Conservation (phyloP, 2,113 vertebrate genomes). For the Ia io region DNA sequence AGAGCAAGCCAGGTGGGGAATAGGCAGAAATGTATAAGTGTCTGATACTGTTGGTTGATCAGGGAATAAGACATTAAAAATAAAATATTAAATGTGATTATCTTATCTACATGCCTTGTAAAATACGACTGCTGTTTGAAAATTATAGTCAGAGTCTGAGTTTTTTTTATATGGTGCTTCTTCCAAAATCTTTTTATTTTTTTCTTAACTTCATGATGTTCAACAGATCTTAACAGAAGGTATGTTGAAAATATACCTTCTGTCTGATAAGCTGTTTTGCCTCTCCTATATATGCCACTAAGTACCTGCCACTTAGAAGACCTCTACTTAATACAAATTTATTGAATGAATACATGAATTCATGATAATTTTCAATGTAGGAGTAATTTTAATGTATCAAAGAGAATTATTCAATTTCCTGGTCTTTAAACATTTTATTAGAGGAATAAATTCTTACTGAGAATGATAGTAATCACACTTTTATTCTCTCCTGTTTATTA, state of each 20-base stretch:
- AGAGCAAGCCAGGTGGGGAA: background rate
- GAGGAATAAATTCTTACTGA: slow-evolving; percentile 51
- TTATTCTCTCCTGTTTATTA: slow-evolving; percentile 62
- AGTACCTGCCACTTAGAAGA: slow-evolving; percentile 16
- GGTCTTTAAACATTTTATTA: slow-evolving; percentile 61
- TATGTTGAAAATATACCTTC: background rate
- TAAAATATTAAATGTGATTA: background rate
- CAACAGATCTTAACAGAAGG: background rate
- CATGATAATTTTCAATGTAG: slow-evolving; percentile 44
- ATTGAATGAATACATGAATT: slow-evolving; percentile 44
- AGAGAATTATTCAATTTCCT: slow-evolving; percentile 57
- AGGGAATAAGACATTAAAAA: background rate
- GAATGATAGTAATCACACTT: background rate
- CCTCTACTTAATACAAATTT: background rate
- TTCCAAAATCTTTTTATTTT: background rate
- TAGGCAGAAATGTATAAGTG: background rate
- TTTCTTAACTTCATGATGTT: background rate
- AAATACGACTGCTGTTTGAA: background rate
- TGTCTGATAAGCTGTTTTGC: background rate
- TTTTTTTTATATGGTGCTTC: background rate
- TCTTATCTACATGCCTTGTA: background rate
- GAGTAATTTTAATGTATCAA: slow-evolving; percentile 53
- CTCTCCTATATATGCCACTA: background rate
- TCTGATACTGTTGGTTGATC: background rate
- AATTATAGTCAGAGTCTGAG: background rate